phyloP scores from a whole-genome alignment of 2,888 invertebrate species.

The Conops quadrifasciatus region DNA sequence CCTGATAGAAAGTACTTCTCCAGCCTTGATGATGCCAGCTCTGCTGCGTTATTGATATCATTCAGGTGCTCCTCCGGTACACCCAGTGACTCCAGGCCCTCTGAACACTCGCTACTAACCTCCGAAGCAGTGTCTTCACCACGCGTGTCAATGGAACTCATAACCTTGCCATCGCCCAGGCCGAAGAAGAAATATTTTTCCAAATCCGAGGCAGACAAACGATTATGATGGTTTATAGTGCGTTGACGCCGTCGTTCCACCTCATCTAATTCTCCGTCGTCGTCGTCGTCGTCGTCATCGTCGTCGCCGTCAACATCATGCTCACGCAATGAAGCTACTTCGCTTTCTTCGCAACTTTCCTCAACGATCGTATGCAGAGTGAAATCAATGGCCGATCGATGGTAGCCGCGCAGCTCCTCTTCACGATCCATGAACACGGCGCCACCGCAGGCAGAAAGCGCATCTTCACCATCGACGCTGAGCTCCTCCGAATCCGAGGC shows the following conservation, averaged over 20 bases:
- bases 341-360: constrained; percentile 94
- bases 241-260: constrained; percentile 64
- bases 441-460: constrained; percentile 52
- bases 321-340: constrained; percentile 72
- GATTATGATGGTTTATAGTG: constrained; percentile 66
- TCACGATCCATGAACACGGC: constrained; percentile 74
- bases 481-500: constrained; percentile 59
- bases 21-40: constrained; percentile 82
- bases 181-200: constrained; percentile 93
- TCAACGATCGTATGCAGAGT: constrained; percentile 92
- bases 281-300: constrained; percentile 44
- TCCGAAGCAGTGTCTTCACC: constrained; percentile 77
- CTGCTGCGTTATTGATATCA: constrained; percentile 72
- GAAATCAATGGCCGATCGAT: constrained; percentile 84
- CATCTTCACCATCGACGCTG: constrained; percentile 60
- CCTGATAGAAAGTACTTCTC: constrained; percentile 91
- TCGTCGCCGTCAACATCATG: constrained; percentile 50
- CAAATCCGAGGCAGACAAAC: constrained; percentile 81
- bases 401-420: constrained; percentile 84
- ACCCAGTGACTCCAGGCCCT: constrained; percentile 77
- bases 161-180: constrained; percentile 74
- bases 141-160: constrained; percentile 65
- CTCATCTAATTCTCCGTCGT: constrained; percentile 46
- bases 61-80: constrained; percentile 67
- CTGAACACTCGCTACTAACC: constrained; percentile 86